phyloP scores from a whole-genome alignment of 2,113 vertebrate genomes.

The Sphaerodactylus townsendi region DNA sequence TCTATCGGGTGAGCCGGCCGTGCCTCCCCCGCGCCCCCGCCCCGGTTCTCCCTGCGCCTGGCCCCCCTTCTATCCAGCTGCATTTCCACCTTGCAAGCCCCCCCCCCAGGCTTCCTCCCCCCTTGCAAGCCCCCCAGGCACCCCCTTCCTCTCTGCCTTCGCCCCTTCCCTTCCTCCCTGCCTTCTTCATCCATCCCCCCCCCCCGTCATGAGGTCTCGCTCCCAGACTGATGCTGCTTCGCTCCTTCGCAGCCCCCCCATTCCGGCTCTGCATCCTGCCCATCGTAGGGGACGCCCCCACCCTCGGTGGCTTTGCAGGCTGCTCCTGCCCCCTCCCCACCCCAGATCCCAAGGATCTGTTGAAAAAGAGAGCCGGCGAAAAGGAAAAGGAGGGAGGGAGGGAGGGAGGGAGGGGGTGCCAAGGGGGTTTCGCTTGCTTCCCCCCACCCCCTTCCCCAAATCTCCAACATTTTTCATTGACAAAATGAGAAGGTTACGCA shows the following conservation, averaged over 20 bases:
- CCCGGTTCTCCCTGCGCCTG: neutral
- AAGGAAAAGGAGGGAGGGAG: neutral
- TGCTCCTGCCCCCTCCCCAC: neutral
- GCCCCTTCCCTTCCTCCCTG: too few relatives aligned
- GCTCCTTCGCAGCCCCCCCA: too few relatives aligned
- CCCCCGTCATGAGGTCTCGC: too few relatives aligned
- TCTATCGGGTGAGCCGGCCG: slow-evolving; percentile 61
- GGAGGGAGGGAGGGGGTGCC: neutral
- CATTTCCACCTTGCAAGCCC: too few relatives aligned
- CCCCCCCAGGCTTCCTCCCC: too few relatives aligned
- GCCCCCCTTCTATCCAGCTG: neutral
- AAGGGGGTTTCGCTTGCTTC: too few relatives aligned
- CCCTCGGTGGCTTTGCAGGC: neutral
- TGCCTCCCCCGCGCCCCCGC: too few relatives aligned
- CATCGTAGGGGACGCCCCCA: too few relatives aligned
- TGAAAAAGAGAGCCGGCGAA: neutral
- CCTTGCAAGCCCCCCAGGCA: accelerated
- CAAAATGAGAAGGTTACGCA: too few relatives aligned
- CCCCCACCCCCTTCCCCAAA: neutral
- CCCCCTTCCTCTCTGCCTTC: neutral
- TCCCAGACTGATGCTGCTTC: too few relatives aligned
- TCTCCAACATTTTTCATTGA: neutral
- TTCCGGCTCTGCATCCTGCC: too few relatives aligned
- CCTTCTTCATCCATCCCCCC: neutral
- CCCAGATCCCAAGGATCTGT: slow-evolving; percentile 1